Evolutionary conservation across 1,140 invertebrate species (phyloP), one percentile per base, ranked within the genome.

Genomic region (Cotesia glomerata): DNA sequence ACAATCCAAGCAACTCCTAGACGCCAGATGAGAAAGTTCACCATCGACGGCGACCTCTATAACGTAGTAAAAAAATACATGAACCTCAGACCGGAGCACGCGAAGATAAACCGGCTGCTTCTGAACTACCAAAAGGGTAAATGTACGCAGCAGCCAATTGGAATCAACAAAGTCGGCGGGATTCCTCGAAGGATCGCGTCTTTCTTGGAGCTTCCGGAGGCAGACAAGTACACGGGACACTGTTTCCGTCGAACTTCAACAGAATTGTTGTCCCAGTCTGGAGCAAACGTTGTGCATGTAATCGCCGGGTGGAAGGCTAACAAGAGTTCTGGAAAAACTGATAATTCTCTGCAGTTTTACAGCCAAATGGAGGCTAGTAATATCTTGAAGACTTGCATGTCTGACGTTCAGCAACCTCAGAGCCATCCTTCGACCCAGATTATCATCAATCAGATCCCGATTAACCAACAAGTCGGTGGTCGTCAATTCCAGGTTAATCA

Each of bases 201-300:
- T 39, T 75, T 13, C 35, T 62, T 75, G 14, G 63, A 74, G 49
- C 73, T 84, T 35, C 67, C 74, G 26, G 52, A 85, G 72, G 62
- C 79, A 51, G 70, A 80, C n/a, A 18, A 34, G 13, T 84, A 82
- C 64, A 78, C 81, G 36, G 80, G 82, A 39, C 77, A 82, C 51
- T 71, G 76, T 62, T 82, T 83, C 72, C 75, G 78, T n/a, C 35
- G 75, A 51, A 77, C 79, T 26, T 84, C 80, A 26, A 76, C 79
- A 67, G 78, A 78, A 8, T 65, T 81, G 26, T 61, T 82, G 16
- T 76, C 76, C 13, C 67, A 84, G 72, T 64, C 70, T 36, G 78
- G 79, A 56, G 79, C 73, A 7, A 61, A 77, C 72, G 65, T 80
- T n/a, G 74, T 54, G 26, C 75, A 51, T 34, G 34, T 80, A 34